phyloP scores from a whole-genome alignment of 2,113 vertebrate species.

The Globicephala melas region DNA sequence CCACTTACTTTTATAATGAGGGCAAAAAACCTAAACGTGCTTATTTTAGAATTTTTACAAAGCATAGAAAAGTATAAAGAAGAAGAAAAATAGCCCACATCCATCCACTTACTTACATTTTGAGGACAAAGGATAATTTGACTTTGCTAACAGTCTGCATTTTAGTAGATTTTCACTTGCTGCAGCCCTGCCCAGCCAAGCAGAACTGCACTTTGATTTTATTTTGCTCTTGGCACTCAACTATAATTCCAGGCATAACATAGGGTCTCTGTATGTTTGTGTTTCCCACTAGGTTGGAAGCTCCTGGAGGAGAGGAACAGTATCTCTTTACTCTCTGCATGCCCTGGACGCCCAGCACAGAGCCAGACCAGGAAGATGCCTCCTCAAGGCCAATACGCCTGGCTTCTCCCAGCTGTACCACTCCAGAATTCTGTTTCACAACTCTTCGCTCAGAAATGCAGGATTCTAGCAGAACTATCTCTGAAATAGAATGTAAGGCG shows the following conservation, averaged over 20 bases:
- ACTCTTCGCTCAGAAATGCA: conserved; percentile 24
- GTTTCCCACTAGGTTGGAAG: conserved; percentile 41
- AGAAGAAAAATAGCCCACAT: conserved; percentile 25
- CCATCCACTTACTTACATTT: conserved; percentile 47
- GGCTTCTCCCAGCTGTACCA: background rate
- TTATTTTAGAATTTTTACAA: conserved; percentile 71
- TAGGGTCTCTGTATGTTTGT: conserved; percentile 45
- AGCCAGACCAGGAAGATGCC: background rate
- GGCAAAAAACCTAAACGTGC: background rate
- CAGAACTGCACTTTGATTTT: conserved; percentile 49
- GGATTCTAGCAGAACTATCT: conserved; percentile 3
- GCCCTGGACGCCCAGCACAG: background rate
- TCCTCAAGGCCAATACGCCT: background rate
- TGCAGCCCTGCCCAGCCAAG: conserved; percentile 7
- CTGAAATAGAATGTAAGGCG: conserved; percentile 45
- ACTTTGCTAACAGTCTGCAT: conserved; percentile 49
- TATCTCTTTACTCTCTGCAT: conserved; percentile 16
- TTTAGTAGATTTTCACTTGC: conserved; percentile 52
- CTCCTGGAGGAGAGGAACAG: conserved; percentile 43
- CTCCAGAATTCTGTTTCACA: background rate
- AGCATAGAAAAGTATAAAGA: conserved; percentile 54
- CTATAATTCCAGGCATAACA: conserved; percentile 61
- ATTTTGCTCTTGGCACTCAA: conserved; percentile 59
- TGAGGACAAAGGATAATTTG: conserved; percentile 60
- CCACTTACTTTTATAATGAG: conserved; percentile 56